Conservation (phyloP, 2,113 vertebrate genomes). For the Holacanthus passer region DNA sequence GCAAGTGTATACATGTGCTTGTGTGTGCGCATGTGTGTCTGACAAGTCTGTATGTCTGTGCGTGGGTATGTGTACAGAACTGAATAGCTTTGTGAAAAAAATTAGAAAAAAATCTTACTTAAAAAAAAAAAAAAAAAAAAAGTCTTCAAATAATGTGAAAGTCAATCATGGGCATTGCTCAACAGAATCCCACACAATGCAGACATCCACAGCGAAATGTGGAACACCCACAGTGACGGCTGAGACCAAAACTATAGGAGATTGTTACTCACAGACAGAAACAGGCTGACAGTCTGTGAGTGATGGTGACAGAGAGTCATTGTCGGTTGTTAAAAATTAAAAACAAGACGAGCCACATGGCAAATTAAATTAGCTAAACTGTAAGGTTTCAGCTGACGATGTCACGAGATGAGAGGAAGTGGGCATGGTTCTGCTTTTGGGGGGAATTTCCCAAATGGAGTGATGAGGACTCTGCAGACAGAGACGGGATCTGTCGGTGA, state of each 20-base stretch:
- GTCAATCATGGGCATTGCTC: constrained; percentile 53
- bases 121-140: constrained; percentile 32
- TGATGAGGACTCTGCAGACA: constrained; percentile 33
- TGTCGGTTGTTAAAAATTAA: constrained; percentile 45
- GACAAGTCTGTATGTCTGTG: constrained; percentile 39
- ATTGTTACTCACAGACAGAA: constrained; percentile 42
- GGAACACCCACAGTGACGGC: constrained; percentile 74
- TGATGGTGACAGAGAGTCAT: constrained; percentile 24
- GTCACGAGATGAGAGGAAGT: constrained; percentile 46
- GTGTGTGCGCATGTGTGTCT: constrained; percentile 34
- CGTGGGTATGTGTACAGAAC: constrained; percentile 54
- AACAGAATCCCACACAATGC: constrained; percentile 52
- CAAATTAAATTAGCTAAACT: constrained; percentile 48
- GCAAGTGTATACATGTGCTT: constrained; percentile 68
- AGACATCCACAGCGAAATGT: constrained; percentile 29
- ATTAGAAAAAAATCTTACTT: too few relatives aligned
- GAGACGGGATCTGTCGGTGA: constrained; percentile 44
- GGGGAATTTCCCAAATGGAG: constrained; percentile 17
- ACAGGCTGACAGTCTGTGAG: constrained; percentile 19
- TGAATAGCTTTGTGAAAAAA: constrained; percentile 43
- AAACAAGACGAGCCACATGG: constrained; percentile 52
- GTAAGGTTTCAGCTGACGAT: constrained; percentile 19
- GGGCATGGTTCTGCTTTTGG: constrained; percentile 44
- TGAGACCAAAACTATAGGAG: constrained; percentile 52
- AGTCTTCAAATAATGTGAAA: constrained; percentile 63